Evolutionary conservation across 1,140 invertebrate species (phyloP).

Genomic region (Subanguina moxae): DNA sequence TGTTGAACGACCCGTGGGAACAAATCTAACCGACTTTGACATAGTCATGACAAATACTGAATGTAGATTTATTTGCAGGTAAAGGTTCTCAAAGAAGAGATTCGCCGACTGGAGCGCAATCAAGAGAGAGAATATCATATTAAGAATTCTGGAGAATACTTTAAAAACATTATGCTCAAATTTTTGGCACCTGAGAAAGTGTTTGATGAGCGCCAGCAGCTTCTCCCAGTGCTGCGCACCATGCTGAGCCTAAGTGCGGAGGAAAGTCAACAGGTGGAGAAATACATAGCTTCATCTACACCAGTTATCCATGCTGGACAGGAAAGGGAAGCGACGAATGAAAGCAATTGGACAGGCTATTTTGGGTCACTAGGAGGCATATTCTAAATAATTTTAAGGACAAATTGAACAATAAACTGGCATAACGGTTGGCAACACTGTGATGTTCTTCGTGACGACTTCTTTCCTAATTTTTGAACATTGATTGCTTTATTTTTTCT

Average conservation of each 20-base stretch:
- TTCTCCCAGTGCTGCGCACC: conserved; percentile 22
- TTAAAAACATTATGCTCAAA: conserved; percentile 39
- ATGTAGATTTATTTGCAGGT: too few species aligned
- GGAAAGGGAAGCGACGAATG: conserved; percentile 8
- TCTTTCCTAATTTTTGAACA: too few species aligned
- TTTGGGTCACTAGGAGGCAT: conserved; percentile 17
- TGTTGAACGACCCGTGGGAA: too few species aligned
- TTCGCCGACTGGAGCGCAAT: conserved; percentile 33
- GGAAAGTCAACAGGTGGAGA: conserved; percentile 9
- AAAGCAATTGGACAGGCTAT: conserved; percentile 21
- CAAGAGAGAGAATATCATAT: conserved; percentile 31
- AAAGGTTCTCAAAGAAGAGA: conserved; percentile 36
- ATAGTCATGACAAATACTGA: too few species aligned
- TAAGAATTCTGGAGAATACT: conserved; percentile 30
- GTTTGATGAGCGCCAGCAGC: conserved; percentile 28
- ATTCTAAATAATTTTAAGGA: conserved; percentile 8
- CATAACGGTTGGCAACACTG: too few species aligned
- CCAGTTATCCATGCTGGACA: neutral
- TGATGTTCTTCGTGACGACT: too few species aligned
- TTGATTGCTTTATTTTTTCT: too few species aligned
- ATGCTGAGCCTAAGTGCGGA: conserved; percentile 35
- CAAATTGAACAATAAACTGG: too few species aligned
- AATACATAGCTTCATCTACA: neutral
- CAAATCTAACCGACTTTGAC: too few species aligned
- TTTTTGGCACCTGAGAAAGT: conserved; percentile 39